Conservation (phyloP, 1,140 invertebrate species). For the Ctenoplectra terminalis region DNA sequence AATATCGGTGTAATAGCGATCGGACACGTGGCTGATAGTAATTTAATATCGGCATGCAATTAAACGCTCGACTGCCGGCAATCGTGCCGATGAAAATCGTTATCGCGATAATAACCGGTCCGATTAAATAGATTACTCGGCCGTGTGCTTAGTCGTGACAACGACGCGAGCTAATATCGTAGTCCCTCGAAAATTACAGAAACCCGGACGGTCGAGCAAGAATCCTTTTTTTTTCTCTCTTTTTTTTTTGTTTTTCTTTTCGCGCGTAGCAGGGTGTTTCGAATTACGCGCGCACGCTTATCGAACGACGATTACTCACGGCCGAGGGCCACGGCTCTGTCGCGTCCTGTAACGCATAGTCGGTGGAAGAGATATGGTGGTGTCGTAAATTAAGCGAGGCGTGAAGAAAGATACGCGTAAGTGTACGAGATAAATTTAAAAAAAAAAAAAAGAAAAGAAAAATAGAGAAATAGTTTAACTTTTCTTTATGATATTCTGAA, state of each 20-base stretch:
- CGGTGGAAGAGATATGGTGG: slow-evolving; percentile 19
- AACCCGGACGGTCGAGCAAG: background rate
- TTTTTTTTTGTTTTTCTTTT: too few relatives aligned
- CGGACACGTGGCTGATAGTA: slow-evolving; percentile 45
- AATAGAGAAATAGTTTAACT: background rate
- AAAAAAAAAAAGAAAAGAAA: background rate
- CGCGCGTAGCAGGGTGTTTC: background rate
- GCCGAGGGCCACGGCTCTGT: background rate
- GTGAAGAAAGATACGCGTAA: slow-evolving; percentile 14
- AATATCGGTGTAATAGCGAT: slow-evolving; percentile 37
- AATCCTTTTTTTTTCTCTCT: too few relatives aligned
- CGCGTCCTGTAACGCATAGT: slow-evolving; percentile 6
- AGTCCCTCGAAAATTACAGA: background rate
- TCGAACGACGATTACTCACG: slow-evolving; percentile 31
- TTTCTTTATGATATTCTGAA: too few relatives aligned
- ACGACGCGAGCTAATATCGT: background rate
- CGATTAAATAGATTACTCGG: slow-evolving; percentile 23
- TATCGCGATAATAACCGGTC: slow-evolving; percentile 31
- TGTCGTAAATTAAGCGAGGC: slow-evolving; percentile 22
- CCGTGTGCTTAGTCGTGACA: background rate
- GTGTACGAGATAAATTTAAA: slow-evolving; percentile 11
- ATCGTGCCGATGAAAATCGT: slow-evolving; percentile 44
- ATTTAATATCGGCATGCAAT: slow-evolving; percentile 50
- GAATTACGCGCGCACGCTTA: slow-evolving; percentile 6
- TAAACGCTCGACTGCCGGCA: slow-evolving; percentile 35